Conservation (phyloP, 1,140 invertebrate species). For the Ostrea denselamellosa region DNA sequence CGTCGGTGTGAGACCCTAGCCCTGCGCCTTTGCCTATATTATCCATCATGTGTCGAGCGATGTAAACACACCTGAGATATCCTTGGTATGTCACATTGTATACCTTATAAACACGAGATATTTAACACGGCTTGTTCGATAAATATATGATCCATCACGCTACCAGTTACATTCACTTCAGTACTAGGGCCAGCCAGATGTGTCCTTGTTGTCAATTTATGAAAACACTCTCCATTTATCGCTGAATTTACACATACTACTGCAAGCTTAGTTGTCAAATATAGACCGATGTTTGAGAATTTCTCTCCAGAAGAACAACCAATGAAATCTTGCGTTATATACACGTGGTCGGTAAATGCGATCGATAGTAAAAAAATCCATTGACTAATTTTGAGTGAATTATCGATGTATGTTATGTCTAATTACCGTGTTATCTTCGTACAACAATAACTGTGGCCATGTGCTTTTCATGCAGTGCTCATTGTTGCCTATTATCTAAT, state of each 20-base stretch:
- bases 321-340: constrained; percentile 26
- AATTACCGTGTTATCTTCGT: constrained; percentile 19
- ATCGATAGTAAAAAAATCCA: constrained; percentile 38
- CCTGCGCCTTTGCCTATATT: constrained; percentile 25
- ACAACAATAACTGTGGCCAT: not conserved
- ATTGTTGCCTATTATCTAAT: not conserved
- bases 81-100: constrained; percentile 28
- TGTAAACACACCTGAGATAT: constrained; percentile 38
- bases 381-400: constrained; percentile 35
- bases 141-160: constrained; percentile 30
- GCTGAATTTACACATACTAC: constrained; percentile 35
- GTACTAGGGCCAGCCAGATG: not conserved
- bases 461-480: not conserved
- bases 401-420: constrained; percentile 8
- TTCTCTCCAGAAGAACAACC: constrained; percentile 25
- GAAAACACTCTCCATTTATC: not conserved
- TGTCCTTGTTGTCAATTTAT: constrained; percentile 15
- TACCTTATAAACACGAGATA: constrained; percentile 30
- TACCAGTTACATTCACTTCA: not conserved
- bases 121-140: constrained; percentile 3
- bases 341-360: constrained; percentile 39
- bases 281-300: constrained; percentile 27
- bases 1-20: constrained; percentile 61
- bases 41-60: constrained; percentile 15
- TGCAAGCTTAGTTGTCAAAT: constrained; percentile 36